phyloP scores from a whole-genome alignment of 2,113 vertebrate genomes.

The Bombycilla garrulus region DNA sequence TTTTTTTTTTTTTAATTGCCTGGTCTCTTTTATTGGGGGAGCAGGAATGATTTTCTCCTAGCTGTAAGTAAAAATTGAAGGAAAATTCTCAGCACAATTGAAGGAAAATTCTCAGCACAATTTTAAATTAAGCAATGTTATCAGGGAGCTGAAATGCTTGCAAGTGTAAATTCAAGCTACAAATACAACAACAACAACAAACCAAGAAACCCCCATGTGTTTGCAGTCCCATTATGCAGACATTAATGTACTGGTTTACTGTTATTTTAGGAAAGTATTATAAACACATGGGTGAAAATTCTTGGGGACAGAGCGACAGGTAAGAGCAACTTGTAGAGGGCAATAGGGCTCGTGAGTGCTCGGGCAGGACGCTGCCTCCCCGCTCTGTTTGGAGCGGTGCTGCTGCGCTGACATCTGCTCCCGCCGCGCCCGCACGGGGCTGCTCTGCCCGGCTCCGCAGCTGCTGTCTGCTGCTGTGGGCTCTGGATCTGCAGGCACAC shows the following conservation, averaged over 20 bases:
- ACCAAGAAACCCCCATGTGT: fast-evolving
- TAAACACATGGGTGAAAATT: not conserved
- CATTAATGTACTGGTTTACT: not conserved
- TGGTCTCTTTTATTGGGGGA: not conserved
- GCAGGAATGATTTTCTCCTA: not conserved
- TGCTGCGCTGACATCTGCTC: not conserved
- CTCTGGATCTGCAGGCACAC: fast-evolving
- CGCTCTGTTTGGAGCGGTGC: fast-evolving
- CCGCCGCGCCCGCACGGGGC: fast-evolving
- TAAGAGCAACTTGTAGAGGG: not conserved
- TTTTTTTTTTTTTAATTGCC: not conserved
- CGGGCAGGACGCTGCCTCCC: not conserved
- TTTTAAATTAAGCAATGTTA: not conserved
- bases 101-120: not conserved
- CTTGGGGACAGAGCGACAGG: not conserved
- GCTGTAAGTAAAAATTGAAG: not conserved
- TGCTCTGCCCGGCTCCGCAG: not conserved
- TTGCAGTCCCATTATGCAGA: not conserved
- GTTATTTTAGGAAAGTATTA: not conserved
- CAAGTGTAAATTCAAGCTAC: not conserved
- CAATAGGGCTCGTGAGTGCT: fast-evolving
- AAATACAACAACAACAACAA: not conserved
- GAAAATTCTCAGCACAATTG: not conserved
- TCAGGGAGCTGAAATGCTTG: not conserved
- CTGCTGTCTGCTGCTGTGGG: too few species aligned